phyloP scores from a whole-genome alignment of 2,888 invertebrate species.

The Synanthedon vespiformis region DNA sequence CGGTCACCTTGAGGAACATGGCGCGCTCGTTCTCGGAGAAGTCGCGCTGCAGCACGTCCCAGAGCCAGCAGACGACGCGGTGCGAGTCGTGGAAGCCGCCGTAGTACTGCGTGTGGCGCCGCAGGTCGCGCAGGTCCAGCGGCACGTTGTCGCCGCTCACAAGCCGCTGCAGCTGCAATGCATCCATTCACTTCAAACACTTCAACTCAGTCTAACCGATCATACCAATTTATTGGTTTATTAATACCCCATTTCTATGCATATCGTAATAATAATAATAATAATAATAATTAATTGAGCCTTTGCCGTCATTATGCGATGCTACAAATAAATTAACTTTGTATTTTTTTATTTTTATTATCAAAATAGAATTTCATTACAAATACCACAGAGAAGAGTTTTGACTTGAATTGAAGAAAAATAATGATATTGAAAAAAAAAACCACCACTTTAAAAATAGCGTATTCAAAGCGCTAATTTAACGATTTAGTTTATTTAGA shows the following conservation, averaged over 20 bases:
- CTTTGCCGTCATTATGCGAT: no score
- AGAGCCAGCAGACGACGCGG: conserved; percentile 97
- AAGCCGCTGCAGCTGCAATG: conserved; percentile 82
- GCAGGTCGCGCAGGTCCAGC: conserved; percentile 86
- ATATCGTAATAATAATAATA: no score
- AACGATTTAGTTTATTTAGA: background rate
- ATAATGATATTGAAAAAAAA: background rate
- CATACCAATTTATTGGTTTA: no score
- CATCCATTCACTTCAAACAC: no score
- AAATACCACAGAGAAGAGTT: no score
- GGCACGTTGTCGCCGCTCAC: conserved; percentile 97
- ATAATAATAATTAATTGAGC: no score
- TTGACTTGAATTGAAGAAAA: no score
- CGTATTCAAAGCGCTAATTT: background rate
- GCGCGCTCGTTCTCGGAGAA: conserved; percentile 92
- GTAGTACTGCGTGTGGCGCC: conserved; percentile 97
- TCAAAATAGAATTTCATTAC: no score
- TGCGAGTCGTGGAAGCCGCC: conserved; percentile 99
- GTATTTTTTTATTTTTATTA: no score
- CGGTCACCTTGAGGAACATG: conserved; percentile 90
- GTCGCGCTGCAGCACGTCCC: conserved; percentile 97
- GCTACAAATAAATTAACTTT: no score
- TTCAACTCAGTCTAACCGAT: no score
- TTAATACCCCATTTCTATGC: no score
- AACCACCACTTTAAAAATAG: background rate